Percentiles rank a stretch among this genome's conserved stretches.
phyloP scores from a whole-genome alignment of 2,888 invertebrate species.

The Cryptocephalus moraei region DNA sequence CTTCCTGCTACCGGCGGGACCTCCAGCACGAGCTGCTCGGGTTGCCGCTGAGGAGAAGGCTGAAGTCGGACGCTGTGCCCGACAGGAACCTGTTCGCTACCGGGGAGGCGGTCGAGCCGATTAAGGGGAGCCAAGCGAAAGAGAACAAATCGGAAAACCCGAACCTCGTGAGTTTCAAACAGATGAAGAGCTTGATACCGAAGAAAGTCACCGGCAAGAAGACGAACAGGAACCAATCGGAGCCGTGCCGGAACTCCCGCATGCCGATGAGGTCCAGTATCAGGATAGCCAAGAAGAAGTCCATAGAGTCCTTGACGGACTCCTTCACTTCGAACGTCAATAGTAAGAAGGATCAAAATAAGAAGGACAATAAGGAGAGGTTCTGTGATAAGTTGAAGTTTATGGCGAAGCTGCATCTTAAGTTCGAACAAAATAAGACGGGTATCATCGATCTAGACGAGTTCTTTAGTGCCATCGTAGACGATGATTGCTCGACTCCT shows the following conservation, averaged over 20 bases:
- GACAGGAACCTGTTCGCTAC: constrained; percentile 24
- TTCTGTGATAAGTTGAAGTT: constrained; percentile 28
- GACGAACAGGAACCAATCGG: constrained; percentile 1
- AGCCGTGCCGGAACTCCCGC: constrained; percentile 7
- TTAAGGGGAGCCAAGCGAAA: not conserved
- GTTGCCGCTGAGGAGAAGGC: constrained; percentile 41
- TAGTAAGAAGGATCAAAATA: constrained; percentile 9
- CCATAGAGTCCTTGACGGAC: constrained; percentile 24
- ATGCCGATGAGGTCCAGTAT: constrained; percentile 28
- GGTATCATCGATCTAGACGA: constrained; percentile 4
- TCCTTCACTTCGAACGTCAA: constrained; percentile 22
- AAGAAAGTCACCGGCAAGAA: not conserved
- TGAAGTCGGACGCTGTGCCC: constrained; percentile 41
- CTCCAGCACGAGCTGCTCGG: constrained; percentile 45
- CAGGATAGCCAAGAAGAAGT: constrained; percentile 30
- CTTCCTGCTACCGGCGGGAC: constrained; percentile 43
- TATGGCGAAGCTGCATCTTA: constrained; percentile 27
- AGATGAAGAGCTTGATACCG: not conserved
- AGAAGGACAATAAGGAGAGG: constrained; percentile 10
- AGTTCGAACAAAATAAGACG: constrained; percentile 16
- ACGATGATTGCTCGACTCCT: not conserved
- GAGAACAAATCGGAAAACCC: not conserved
- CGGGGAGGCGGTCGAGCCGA: not conserved
- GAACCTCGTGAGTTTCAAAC: not conserved
- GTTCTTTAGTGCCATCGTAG: constrained; percentile 2